Base-by-base conservation (phyloP, 2,797 vertebrate genomes). In the Micropoecilia bifurca region DNA sequence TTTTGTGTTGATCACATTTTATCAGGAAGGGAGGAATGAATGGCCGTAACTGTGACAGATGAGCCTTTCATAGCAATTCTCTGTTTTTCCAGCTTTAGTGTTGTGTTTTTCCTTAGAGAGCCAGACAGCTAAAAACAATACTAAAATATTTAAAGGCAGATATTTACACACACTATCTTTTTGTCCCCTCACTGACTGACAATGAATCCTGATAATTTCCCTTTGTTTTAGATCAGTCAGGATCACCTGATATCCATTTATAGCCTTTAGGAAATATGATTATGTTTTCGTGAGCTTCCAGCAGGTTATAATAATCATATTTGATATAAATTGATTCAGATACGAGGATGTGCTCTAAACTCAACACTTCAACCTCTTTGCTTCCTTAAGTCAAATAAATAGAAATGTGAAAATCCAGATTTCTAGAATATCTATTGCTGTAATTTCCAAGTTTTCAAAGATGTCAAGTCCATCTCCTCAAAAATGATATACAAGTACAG, bases 21-120 rank as follows among this genome's bases (percentile, higher is more conserved):
- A 71, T 43, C 50, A 81, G 82, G 55, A 77, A 59, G 68, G 25
- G 10, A 75, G 86, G 81, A 88, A 85, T 82, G 81, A 88, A 85
- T 82, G 83, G 72, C 14, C 2, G 43, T 80, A 50, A 36, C 80
- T 92, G 86, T 90, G 68, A 71, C 13, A 22, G 77, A 74, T 48
- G 30, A 1, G 53, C 53, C 47, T 18, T 77, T 73, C 71, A 22
- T 36, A 10, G 8, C 8, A 9, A 22, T 25, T 68, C 22, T 68
- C 39, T 18, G 5, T 43, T 68, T 20, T 68, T 12, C 22, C 22
- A 18, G 12, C 22, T 25, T n/a, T 9, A 39, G 20, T 12, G 63
- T 20, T 39, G 14, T 20, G 33, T 33, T 10, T 63, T 16, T 43
- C 8, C 63, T 41, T 22, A 43, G 36, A 39, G 6, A 69, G 1